Conservation (phyloP, 2,888 invertebrate genomes). For the Caenorhabditis sulstoni region DNA sequence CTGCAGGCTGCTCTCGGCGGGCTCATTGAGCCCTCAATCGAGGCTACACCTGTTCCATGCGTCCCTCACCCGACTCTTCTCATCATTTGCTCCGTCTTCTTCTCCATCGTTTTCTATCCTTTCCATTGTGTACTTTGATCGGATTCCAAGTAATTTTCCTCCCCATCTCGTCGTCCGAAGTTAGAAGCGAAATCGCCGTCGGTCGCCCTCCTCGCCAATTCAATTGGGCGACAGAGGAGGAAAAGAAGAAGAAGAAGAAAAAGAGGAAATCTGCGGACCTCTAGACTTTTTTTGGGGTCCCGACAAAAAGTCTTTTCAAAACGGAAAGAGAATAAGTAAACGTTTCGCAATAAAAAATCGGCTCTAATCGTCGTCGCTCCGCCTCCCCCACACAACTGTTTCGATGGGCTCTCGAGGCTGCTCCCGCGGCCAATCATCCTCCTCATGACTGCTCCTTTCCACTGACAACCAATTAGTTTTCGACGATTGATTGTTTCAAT, state of each 20-base stretch:
- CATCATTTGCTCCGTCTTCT: constrained; percentile 14
- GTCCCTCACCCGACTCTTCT: too few species aligned
- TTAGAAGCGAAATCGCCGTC: constrained; percentile 35
- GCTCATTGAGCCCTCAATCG: constrained; percentile 28
- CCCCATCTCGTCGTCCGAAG: constrained; percentile 18
- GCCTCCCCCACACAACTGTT: constrained; percentile 10
- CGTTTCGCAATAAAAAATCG: constrained; percentile 51
- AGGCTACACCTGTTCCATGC: constrained; percentile 49
- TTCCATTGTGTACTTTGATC: constrained; percentile 38
- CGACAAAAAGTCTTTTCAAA: constrained; percentile 44
- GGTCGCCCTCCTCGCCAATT: constrained; percentile 56
- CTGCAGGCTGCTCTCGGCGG: constrained; percentile 2
- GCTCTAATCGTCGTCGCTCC: not conserved
- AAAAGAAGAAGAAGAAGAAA: constrained; percentile 5
- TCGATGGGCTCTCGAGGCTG: not conserved
- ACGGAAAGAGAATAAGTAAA: constrained; percentile 20
- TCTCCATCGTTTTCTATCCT: constrained; percentile 17
- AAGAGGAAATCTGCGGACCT: constrained; percentile 16
- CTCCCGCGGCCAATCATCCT: not conserved
- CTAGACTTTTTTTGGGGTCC: constrained; percentile 19
- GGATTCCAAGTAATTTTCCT: constrained; percentile 42
- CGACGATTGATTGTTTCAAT: constrained; percentile 51
- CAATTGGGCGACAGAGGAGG: constrained; percentile 34
- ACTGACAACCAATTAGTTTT: constrained; percentile 50
- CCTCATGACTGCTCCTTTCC: constrained; percentile 1